These are phyloP conservation scores for Hemicrepidius hirtus DNA, from an alignment of 2,888 invertebrate genomes.

Conservation along the genomic window DNA sequence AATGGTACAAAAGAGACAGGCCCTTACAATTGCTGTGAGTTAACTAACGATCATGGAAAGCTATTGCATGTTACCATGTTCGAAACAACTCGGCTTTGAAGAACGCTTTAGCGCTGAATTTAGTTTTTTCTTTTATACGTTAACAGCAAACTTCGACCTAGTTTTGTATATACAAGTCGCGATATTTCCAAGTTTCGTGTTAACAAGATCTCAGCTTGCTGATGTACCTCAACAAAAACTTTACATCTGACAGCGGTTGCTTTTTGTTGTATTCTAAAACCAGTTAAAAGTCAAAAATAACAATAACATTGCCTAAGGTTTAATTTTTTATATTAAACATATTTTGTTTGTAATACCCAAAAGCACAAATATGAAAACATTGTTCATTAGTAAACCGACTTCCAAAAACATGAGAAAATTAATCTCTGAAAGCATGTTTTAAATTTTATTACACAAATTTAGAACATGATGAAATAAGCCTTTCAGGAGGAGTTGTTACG, in stretches of 20 bases:
- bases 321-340: too few relatives aligned
- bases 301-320: too few relatives aligned
- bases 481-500: too few relatives aligned
- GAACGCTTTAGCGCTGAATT: constrained; percentile 43
- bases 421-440: too few relatives aligned
- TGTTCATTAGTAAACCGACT: too few relatives aligned
- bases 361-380: too few relatives aligned
- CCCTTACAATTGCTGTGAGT: constrained; percentile 64
- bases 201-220: constrained; percentile 28
- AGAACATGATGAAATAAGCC: too few relatives aligned
- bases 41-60: constrained; percentile 60
- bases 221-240: constrained; percentile 1
- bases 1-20: constrained; percentile 68
- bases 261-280: too few relatives aligned
- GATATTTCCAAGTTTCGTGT: constrained; percentile 34
- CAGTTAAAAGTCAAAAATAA: too few relatives aligned
- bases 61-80: constrained; percentile 45
- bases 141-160: constrained; percentile 43
- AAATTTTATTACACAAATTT: too few relatives aligned
- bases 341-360: too few relatives aligned
- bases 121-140: constrained; percentile 35
- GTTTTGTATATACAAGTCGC: constrained; percentile 26
- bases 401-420: too few relatives aligned
- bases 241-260: not conserved
- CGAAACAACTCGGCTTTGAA: constrained; percentile 43